Evolutionary conservation across 2,888 invertebrate genomes (phyloP), one percentile per base, ranked within the genome.

Genomic region (Cataglyphis rosenhaueri): DNA sequence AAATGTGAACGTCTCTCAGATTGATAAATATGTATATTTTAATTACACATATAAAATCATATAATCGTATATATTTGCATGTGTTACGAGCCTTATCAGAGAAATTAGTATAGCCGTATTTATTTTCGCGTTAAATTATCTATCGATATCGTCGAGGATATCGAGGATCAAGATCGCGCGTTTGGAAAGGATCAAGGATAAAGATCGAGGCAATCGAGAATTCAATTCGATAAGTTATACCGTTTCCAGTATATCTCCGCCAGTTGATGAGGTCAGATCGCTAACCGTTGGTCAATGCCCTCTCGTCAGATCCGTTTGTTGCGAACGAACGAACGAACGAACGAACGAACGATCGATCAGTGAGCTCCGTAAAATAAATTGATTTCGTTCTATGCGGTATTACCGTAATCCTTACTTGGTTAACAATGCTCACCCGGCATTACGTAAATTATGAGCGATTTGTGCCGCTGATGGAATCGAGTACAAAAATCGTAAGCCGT

Each of bases 251-350:
- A 57, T 82, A 52, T 78, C 83, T 62, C 64, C 64, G 68, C 57
- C 68, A 82, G 41, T 75, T 78, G 88, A 88, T 81, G 84, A 88
- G 85, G 85, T 88, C 82, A 88, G 78, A 88, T 90, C 79, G 79
- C 70, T 84, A 81, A 84, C 78, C 82, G 65, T 74, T 84, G 88
- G 85, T 90, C 89, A 89, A 88, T 88, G 90, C 68, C 86, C 87
- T 52, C 73, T 44, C 41, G 66, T 73, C 62, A 48, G 81, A 83
- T 83, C 55, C 61, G 57, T 75, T 66, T 83, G 66, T 65, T 81
- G 81, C 64, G 25, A 81, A 82, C 62, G 76, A 86, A 74, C n/a
- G 71, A 55, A 52, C 55, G 65, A 62, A 32, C 32, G 32, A 32
- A 6, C 32, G 76, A 86, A 70, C 73, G 73, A 59, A 32, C 55